phyloP scores from a whole-genome alignment of 2,113 vertebrate genomes.

The Odobenus rosmarus region DNA sequence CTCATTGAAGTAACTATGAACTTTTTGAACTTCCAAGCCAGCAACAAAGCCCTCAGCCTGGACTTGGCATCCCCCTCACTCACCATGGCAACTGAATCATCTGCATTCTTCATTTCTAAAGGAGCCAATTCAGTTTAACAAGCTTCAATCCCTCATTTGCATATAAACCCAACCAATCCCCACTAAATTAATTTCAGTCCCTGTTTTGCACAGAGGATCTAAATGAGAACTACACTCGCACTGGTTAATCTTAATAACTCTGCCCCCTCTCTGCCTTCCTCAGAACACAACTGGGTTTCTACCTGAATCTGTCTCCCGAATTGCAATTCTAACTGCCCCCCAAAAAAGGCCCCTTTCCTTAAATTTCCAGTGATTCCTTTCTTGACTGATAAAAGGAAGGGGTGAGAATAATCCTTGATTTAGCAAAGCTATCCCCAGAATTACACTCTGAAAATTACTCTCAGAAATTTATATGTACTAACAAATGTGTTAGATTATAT shows the following conservation, averaged over 20 bases:
- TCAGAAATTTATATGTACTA: conserved; percentile 8
- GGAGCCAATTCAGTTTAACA: neutral
- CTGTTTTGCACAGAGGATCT: neutral
- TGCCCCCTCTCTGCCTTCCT: neutral
- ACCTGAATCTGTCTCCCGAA: neutral
- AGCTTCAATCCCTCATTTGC: neutral
- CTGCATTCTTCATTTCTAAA: neutral
- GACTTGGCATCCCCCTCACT: neutral
- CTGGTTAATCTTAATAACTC: neutral
- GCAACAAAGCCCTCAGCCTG: neutral
- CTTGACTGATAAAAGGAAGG: neutral
- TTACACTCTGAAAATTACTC: neutral
- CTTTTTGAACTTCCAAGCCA: neutral
- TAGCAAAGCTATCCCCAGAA: neutral
- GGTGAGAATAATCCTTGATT: neutral
- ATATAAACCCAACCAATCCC: neutral
- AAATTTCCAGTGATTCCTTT: neutral
- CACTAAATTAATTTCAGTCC: neutral
- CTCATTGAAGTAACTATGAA: neutral
- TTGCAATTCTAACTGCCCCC: neutral
- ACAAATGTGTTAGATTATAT: neutral
- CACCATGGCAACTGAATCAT: neutral
- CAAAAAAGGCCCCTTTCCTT: neutral
- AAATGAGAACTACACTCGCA: neutral
- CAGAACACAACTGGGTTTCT: neutral